Evolutionary conservation across 2,797 vertebrate genomes (phyloP).

Genomic region (Kryptopterus vitreolus): DNA sequence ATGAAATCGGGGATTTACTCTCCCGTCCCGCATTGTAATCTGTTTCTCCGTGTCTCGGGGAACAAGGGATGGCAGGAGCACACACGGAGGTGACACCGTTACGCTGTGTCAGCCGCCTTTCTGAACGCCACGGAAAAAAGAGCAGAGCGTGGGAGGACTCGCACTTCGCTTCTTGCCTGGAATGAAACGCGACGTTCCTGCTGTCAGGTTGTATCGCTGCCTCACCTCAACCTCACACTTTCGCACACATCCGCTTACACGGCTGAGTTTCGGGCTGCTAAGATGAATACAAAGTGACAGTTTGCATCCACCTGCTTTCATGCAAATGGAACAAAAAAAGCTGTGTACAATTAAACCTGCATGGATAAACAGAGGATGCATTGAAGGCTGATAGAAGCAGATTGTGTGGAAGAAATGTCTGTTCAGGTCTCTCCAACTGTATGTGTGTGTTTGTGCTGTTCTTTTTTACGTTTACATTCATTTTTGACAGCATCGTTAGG

Average conservation of each 20-base stretch:
- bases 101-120: slow-evolving; percentile 5
- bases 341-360: slow-evolving; percentile 20
- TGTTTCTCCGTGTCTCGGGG: slow-evolving; percentile 7
- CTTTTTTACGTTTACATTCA: not conserved
- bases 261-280: slow-evolving; percentile 22
- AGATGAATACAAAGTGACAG: slow-evolving; percentile 25
- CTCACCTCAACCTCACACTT: slow-evolving; percentile 15
- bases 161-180: not conserved
- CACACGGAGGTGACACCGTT: slow-evolving; percentile 9
- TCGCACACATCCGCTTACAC: slow-evolving; percentile 17
- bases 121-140: slow-evolving; percentile 1
- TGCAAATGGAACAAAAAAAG: slow-evolving; percentile 8
- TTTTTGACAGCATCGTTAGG: slow-evolving; percentile 6
- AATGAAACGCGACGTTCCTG: slow-evolving; percentile 29
- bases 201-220: slow-evolving; percentile 16
- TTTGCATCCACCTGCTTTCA: slow-evolving; percentile 16
- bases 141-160: slow-evolving; percentile 13
- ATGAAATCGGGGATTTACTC: slow-evolving; percentile 44
- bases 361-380: slow-evolving; percentile 7
- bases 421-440: not conserved
- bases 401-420: not conserved
- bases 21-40: slow-evolving; percentile 38
- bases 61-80: slow-evolving; percentile 18
- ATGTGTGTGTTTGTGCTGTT: not conserved
- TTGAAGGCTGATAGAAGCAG: slow-evolving; percentile 6